Base-by-base conservation (phyloP, 2,888 invertebrate species). In the Melitaea athalia region DNA sequence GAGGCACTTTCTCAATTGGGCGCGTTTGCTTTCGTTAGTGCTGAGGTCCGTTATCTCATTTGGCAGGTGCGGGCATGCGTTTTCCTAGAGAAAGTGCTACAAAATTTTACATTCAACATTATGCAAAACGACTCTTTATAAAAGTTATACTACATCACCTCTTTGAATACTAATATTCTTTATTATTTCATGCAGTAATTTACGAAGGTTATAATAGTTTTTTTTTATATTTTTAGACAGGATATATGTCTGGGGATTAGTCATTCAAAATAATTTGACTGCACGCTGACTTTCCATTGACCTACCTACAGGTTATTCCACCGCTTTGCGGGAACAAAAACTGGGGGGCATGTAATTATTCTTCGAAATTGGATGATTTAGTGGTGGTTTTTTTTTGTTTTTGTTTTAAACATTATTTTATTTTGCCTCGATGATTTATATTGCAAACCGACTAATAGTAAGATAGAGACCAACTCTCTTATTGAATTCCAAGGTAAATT, bases 1-100 rank as follows among this genome's bases (percentile, higher is more conserved):
- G 84, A 81, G 81, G 79, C 87, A 90, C 91, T 92, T 92, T 92
- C 91, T 86, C 24, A 90, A 83, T 80, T 83, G 84, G 80, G 80
- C 84, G 87, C 91, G 86, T 88, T 92, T 91, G 89, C 91, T 91
- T 92, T 92, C 91, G 87, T 91, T 89, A 82, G 83, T 81, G 82
- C 81, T 83, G 82, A 83, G 83, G 82, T 78, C 88, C 91, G 90
- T 90, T 91, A 92, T 87, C 87, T 88, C 89, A 90, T 91, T 91
- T 85, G 85, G 87, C 92, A 92, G 92, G 92, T 92, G 92, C 85
- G 81, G 83, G 79, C 81, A 81, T 80, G 79, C 79, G 81, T 76
- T 77, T 79, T 80, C 83, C 79, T 81, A 86, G 89, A 85, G 91
- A 91, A 91, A 91, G 90, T 91, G 85, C 87, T 88, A 87, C 85